phyloP scores from a whole-genome alignment of 92 coral and sea anemone genomes.

The Virgularia gustaviana region DNA sequence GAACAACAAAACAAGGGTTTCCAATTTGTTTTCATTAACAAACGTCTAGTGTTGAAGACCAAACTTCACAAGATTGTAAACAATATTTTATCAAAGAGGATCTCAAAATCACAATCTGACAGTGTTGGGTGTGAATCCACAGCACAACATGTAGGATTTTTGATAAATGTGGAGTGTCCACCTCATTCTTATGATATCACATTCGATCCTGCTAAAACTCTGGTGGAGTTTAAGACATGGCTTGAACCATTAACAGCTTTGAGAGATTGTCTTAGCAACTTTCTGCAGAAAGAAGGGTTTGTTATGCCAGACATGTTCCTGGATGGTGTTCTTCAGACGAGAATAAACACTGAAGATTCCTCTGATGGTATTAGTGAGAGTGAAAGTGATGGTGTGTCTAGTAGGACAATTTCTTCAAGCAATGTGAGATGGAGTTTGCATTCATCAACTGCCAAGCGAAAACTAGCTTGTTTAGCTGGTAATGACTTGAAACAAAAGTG shows the following conservation, averaged over 20 bases:
- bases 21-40: constrained; percentile 81
- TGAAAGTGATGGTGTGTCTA: constrained; percentile 12
- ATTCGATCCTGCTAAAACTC: constrained; percentile 85
- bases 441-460: constrained; percentile 73
- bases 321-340: not conserved
- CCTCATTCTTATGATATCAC: constrained; percentile 74
- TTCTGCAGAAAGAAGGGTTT: constrained; percentile 49
- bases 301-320: not conserved
- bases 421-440: constrained; percentile 68
- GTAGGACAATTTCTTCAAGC: constrained; percentile 55
- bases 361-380: not conserved
- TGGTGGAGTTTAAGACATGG: constrained; percentile 95
- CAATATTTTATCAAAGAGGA: constrained; percentile 44
- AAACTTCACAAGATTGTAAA: constrained; percentile 79
- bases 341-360: constrained; percentile 25
- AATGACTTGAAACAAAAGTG: not conserved
- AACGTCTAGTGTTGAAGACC: constrained; percentile 80
- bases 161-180: constrained; percentile 67
- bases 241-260: constrained; percentile 62
- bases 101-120: constrained; percentile 27
- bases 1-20: constrained; percentile 65
- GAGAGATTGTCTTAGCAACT: constrained; percentile 60
- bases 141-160: constrained; percentile 75
- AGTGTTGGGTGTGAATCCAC: constrained; percentile 38
- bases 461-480: not conserved